phyloP scores from a whole-genome alignment of 2,888 invertebrate genomes.

The Salpingus planirostris region DNA sequence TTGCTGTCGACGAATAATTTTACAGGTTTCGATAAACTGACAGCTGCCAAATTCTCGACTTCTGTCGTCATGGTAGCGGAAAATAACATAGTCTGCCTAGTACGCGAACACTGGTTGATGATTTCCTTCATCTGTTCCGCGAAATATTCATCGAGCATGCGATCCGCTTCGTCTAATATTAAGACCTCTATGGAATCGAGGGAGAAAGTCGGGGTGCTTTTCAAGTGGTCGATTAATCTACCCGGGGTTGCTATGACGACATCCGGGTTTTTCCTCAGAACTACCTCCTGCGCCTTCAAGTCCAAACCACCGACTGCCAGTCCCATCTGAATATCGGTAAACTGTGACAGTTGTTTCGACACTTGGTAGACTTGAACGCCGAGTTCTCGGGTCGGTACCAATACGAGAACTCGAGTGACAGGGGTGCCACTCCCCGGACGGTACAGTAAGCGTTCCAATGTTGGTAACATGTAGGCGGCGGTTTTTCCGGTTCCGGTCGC shows the following conservation, averaged over 20 bases:
- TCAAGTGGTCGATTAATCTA: slow-evolving; percentile 91
- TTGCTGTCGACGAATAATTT: slow-evolving; percentile 94
- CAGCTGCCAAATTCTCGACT: slow-evolving; percentile 87
- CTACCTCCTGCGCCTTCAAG: slow-evolving; percentile 65
- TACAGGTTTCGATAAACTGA: slow-evolving; percentile 87
- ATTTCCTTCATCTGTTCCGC: slow-evolving; percentile 99
- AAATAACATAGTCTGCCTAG: slow-evolving; percentile 92
- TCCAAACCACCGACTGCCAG: slow-evolving; percentile 84
- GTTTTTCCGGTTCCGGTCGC: slow-evolving; percentile 98
- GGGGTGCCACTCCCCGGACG: slow-evolving; percentile 60
- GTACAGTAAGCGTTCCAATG: slow-evolving; percentile 85
- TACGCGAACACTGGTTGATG: slow-evolving; percentile 81
- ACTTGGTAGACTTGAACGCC: slow-evolving; percentile 98
- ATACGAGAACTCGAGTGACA: slow-evolving; percentile 76
- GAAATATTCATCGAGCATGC: slow-evolving; percentile 98
- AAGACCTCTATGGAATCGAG: slow-evolving; percentile 85
- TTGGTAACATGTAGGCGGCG: slow-evolving; percentile 97
- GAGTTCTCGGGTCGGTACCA: slow-evolving; percentile 95
- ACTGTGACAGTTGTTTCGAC: slow-evolving; percentile 81
- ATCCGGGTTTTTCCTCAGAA: slow-evolving; percentile 85
- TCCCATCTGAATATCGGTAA: slow-evolving; percentile 71
- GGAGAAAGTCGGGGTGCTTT: slow-evolving; percentile 86
- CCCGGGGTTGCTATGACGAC: slow-evolving; percentile 98
- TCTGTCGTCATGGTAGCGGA: slow-evolving; percentile 99
- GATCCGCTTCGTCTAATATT: slow-evolving; percentile 69